Evolutionary conservation across 1,140 invertebrate species (phyloP), one percentile per base, ranked within the genome.

Genomic region (Brachionus koreanus): DNA sequence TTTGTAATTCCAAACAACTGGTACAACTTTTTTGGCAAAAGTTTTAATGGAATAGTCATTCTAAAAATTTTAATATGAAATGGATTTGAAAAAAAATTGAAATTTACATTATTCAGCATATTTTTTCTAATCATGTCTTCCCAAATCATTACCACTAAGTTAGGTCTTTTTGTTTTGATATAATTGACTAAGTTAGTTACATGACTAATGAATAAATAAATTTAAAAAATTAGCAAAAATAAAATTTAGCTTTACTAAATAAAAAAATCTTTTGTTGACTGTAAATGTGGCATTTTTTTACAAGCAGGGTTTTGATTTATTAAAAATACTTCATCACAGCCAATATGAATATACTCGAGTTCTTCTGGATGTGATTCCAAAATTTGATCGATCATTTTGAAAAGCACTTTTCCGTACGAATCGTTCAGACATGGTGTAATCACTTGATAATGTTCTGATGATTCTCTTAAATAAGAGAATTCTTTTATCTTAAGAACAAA

Each of bases 1-100:
- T n/a, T 23, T 25, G 33, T 82, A 82, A 82, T 82, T 67, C 79
- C 79, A 82, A 65, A 65, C 79, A 35, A 82, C 79, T 29, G 79
- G 79, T 43, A 49, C 65, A 19, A 82, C 25, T 42, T 37, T 35
- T 29, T 57, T 65, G 6, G 57, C 49, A 43, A 82, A 82, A 42
- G 23, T n/a, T 46, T 37, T 43, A 9, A 82, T 19, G 33, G 19
- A 67, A 43, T 33, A 35, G n/a, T 82, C 57, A 16, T 29, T 63
- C 49, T 79, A 23, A 12, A 63, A 25, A 37, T 19, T 16, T 25
- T 23, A 37, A 79, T 12, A 37, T 57, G 5, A 42, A 43, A 29
- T 12, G 43, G 43, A 10, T 19, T 25, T 29, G 23, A 29, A 46
- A 10, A 77, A 63, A 37, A 19, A 42, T 39, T 23, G 23, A 61